Base-by-base conservation (phyloP, 2,888 invertebrate genomes). In the Apodemia zela region DNA sequence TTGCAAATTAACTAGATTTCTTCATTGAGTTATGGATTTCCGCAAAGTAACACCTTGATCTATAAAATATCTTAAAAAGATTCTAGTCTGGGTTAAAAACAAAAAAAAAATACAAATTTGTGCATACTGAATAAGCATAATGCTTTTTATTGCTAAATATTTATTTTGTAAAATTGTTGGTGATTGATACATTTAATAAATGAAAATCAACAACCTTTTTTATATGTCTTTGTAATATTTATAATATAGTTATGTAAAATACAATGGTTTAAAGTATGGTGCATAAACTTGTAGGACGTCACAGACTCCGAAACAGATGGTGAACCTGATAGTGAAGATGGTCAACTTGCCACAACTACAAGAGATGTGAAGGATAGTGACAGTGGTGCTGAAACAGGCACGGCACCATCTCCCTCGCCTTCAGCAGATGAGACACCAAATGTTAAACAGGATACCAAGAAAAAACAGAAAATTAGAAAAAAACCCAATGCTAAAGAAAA, bases 331-430 rank as follows among this genome's bases (percentile, higher is more conserved):
- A 76, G 76, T 54, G 82, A 73, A 25, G 74, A 76, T 59, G 84
- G 81, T 58, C 80, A 80, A 70, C 81, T 78, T 66, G 76, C 78
- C 59, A 75, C 75, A 29, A 75, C 73, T 51, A 77, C 74, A 35
- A 75, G 75, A 59, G 76, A 72, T 13, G 73, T 76, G 25, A 85
- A 82, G 59, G 77, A 77, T 66, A 81, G 80, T 59, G 93, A 92
- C 63, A 90, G 92, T 67, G 93, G 92, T 1, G 82, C 84, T 2
- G 89, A 88, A 68, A 86, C 85, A 0, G 85, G 80, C 3, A 72
- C 79, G 0, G 78, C 78, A 8, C 77, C 74, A 10, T 74, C 76
- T 42, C 76, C 77, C 3, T 77, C 79, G 8, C 78, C 78, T 0
- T 71, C 73, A 17, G 73, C 71, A 63, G 72, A 72, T 64, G 80